Percentiles rank a stretch among this genome's conserved stretches.
phyloP scores from a whole-genome alignment of 2,113 vertebrate species.

The Syngnathoides biaculeatus region DNA sequence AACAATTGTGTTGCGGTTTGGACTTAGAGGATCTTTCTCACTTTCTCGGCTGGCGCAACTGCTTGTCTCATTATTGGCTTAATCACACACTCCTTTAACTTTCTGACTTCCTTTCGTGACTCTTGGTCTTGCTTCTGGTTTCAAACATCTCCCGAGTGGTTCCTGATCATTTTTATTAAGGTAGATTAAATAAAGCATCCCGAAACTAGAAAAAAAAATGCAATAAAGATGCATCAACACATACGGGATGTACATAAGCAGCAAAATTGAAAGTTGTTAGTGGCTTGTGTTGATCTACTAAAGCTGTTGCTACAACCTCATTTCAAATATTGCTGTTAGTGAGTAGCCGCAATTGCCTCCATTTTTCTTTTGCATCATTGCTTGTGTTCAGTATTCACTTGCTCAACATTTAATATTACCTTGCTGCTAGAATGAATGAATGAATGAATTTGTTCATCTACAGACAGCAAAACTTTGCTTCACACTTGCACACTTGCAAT shows the following conservation, averaged over 20 bases:
- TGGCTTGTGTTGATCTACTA: slow-evolving; percentile 30
- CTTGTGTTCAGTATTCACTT: neutral
- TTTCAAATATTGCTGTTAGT: slow-evolving; percentile 29
- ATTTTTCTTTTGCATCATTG: slow-evolving; percentile 25
- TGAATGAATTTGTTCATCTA: neutral
- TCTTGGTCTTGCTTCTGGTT: slow-evolving; percentile 35
- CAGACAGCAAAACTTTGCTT: slow-evolving; percentile 1
- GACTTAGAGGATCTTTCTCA: slow-evolving; percentile 50
- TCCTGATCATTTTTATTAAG: slow-evolving; percentile 17
- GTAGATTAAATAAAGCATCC: slow-evolving; percentile 24
- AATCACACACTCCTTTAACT: slow-evolving; percentile 48
- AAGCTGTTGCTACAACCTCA: slow-evolving; percentile 26
- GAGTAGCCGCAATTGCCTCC: slow-evolving; percentile 43
- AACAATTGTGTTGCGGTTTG: slow-evolving; percentile 34
- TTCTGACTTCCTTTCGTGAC: slow-evolving; percentile 48
- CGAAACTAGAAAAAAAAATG: slow-evolving; percentile 12
- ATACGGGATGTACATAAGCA: slow-evolving; percentile 31
- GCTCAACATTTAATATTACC: neutral
- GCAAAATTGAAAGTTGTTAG: slow-evolving; percentile 42
- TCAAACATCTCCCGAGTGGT: slow-evolving; percentile 21
- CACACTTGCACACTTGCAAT: slow-evolving; percentile 6
- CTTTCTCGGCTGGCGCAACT: slow-evolving; percentile 52
- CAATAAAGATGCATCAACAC: slow-evolving; percentile 13
- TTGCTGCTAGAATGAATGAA: neutral
- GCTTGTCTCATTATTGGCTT: slow-evolving; percentile 54